These are phyloP conservation scores for Volucella bombylans DNA, from an alignment of 2,888 invertebrate species.

Conservation along the genomic window DNA sequence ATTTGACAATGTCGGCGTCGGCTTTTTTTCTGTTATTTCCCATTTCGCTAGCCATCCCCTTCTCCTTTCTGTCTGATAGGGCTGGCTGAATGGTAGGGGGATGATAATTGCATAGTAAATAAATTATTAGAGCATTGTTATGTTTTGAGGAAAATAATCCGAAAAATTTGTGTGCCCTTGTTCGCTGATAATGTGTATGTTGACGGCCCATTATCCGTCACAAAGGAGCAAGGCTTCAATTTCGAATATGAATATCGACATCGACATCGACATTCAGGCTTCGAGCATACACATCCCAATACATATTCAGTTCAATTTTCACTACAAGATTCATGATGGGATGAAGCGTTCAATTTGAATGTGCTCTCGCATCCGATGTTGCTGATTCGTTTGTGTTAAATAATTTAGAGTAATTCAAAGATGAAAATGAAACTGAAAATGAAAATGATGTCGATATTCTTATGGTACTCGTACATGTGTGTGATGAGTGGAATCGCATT, in stretches of 20 bases:
- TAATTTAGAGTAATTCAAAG: constrained; percentile 61
- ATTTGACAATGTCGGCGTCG: constrained; percentile 44
- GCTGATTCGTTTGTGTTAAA: constrained; percentile 62
- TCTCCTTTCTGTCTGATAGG: constrained; percentile 24
- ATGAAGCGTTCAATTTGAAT: constrained; percentile 61
- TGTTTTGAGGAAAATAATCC: constrained; percentile 23
- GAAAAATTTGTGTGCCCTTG: constrained; percentile 47
- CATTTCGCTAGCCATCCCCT: constrained; percentile 1
- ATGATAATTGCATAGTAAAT: constrained; percentile 70
- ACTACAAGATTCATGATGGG: not conserved
- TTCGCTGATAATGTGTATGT: constrained; percentile 40
- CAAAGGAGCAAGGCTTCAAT: too few species aligned
- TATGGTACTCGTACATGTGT: not conserved
- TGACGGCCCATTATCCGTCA: not conserved
- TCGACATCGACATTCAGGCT: too few species aligned
- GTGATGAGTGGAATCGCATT: constrained; percentile 65
- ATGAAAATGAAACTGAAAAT: constrained; percentile 22
- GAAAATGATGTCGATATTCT: constrained; percentile 40
- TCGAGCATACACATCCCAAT: too few species aligned
- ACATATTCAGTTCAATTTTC: too few species aligned
- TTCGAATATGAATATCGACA: too few species aligned
- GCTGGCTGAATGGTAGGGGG: constrained; percentile 22
- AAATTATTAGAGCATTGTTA: constrained; percentile 62
- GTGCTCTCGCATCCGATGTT: not conserved
- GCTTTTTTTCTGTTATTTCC: constrained; percentile 34